Base-by-base conservation (phyloP, 2,797 vertebrate species). In the Mormyrops attenuatus region DNA sequence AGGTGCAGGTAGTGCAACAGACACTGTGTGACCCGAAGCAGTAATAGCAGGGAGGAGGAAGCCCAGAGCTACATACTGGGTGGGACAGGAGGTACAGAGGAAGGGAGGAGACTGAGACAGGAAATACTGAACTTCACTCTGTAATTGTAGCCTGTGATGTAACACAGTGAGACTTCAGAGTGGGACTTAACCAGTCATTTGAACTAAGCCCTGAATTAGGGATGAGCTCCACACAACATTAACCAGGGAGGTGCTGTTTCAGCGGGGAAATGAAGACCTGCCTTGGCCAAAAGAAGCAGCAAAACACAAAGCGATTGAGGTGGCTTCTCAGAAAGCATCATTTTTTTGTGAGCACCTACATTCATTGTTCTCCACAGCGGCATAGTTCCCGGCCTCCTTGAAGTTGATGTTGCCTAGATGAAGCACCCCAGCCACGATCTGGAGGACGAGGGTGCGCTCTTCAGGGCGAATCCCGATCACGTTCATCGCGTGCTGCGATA, bases 331-430 rank as follows among this genome's bases (percentile, higher is more conserved):
- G 44, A 26, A 17, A 26, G 44, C 44, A 17, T 15, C 9, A 41
- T 77, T 38, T 8, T 38, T 44, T 44, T 44, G 82, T 7, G 82
- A 66, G 89, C 92, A 97, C 98, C 94, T 94, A 99, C 99, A 99
- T 94, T 99, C 99, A 91, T 99, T 97, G 0, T 97, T 99, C 95
- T 99, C 99, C 93, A 99, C 99, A 0, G 95, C 98, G 0, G 99
- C 99, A 0, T 99, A 99, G 94, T 99, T 99, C 91, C 98, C 98
- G 1, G 97, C 97, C 95, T 99, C 99, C 92, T 94, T 98, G 95
- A 99, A 99, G 91, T 92, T 98, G 95, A 99, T 98, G 93, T 99
- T 99, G 90, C 99, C 99, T 91, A 99, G 94, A 93, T 99, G 99
- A 73, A 99, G 96, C 88, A 99, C 94, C 84, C 98, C 98, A 0